Evolutionary conservation across 2,797 vertebrate genomes (phyloP).

Genomic region (Mallotus villosus): DNA sequence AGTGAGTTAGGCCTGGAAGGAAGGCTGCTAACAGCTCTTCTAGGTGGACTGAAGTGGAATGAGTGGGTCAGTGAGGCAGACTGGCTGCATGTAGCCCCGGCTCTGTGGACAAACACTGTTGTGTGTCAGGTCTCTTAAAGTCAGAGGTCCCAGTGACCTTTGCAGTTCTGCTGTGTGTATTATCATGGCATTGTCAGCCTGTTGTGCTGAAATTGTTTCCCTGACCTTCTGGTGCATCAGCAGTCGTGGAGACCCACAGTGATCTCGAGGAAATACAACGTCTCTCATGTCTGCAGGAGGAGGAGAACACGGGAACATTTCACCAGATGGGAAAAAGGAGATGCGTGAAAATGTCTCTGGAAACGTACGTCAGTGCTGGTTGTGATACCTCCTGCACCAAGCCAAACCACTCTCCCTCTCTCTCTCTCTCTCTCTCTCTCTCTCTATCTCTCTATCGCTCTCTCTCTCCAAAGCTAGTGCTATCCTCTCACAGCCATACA

Average conservation of each 20-base stretch:
- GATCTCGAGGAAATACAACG: neutral
- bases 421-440: conserved; percentile 18
- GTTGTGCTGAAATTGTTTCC: conserved; percentile 27
- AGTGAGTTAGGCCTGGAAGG: conserved; percentile 26
- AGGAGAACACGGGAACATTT: too few species aligned
- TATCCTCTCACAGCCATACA: neutral
- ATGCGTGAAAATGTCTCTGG: too few species aligned
- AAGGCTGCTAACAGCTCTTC: conserved; percentile 2
- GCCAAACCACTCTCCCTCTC: neutral
- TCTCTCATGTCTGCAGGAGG: too few species aligned
- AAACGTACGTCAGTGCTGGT: neutral
- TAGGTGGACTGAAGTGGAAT: conserved; percentile 28
- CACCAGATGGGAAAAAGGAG: too few species aligned
- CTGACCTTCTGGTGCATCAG: conserved; percentile 24
- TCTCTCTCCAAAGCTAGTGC: neutral
- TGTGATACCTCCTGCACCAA: neutral
- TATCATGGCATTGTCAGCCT: conserved; percentile 22
- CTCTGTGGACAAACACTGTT: conserved; percentile 16
- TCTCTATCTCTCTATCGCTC: neutral
- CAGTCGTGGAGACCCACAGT: too few species aligned
- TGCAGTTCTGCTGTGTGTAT: conserved; percentile 17
- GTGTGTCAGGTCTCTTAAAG: conserved; percentile 26
- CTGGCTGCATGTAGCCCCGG: conserved; percentile 8
- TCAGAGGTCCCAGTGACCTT: conserved; percentile 26
- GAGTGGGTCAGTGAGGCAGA: conserved; percentile 3